Conservation (phyloP, 2,797 vertebrate species). For the Falco peregrinus region DNA sequence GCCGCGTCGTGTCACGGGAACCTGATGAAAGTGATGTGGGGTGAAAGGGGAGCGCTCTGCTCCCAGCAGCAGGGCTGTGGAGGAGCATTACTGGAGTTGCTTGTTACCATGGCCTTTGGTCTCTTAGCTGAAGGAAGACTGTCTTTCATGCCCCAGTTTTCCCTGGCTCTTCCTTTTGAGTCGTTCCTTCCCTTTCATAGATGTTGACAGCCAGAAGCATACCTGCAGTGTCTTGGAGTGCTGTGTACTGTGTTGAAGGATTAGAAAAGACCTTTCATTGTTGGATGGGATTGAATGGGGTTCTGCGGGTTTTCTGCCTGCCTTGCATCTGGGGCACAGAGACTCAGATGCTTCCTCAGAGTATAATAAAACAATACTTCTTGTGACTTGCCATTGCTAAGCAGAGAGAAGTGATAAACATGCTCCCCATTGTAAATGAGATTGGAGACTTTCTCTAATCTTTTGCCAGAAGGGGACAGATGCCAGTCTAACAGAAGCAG, state of each 20-base stretch:
- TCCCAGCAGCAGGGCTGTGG: rapidly evolving
- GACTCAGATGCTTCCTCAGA: rapidly evolving
- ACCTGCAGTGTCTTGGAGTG: neutral
- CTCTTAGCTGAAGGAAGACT: neutral
- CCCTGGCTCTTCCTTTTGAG: neutral
- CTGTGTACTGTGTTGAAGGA: rapidly evolving
- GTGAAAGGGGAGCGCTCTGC: rapidly evolving
- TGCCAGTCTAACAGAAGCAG: neutral
- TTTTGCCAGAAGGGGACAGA: neutral
- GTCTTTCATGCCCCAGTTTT: neutral
- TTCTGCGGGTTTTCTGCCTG: neutral
- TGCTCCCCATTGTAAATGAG: neutral
- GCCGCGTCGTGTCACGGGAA: rapidly evolving
- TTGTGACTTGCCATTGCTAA: neutral
- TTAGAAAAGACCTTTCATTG: neutral
- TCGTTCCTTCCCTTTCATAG: neutral
- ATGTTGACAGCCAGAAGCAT: neutral
- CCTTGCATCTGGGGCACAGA: neutral
- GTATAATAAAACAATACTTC: neutral
- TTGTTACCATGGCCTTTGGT: rapidly evolving
- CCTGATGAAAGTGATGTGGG: neutral
- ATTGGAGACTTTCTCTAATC: neutral
- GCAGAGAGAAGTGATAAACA: neutral
- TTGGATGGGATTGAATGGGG: neutral
- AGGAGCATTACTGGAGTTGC: neutral